Conservation (phyloP, 2,113 vertebrate species). For the Garra rufa region DNA sequence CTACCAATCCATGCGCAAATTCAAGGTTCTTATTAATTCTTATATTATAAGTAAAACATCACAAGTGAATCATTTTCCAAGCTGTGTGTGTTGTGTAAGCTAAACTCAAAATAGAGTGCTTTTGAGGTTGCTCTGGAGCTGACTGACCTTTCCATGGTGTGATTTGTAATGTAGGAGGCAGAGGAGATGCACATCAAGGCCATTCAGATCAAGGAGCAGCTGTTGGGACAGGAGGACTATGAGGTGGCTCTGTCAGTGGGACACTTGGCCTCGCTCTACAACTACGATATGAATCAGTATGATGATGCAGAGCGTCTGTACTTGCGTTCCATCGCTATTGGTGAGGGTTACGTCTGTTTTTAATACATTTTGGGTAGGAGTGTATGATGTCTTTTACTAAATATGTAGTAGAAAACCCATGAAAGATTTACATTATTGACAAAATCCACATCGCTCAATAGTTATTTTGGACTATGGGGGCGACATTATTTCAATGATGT, state of each 20-base stretch:
- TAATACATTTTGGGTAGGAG: background rate
- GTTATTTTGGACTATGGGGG: no score
- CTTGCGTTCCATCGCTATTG: constrained; percentile 96
- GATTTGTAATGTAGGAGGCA: constrained; percentile 82
- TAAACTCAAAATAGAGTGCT: background rate
- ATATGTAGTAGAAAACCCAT: no score
- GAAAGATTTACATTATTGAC: no score
- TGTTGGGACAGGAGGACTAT: constrained; percentile 97
- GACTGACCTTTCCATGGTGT: background rate
- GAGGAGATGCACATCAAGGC: constrained; percentile 99
- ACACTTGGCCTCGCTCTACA: constrained; percentile 96
- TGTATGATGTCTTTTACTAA: no score
- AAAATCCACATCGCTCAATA: no score
- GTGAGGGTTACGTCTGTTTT: constrained; percentile 69
- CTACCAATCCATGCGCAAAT: constrained; percentile 99
- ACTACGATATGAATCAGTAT: constrained; percentile 99
- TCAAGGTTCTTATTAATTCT: constrained; percentile 82
- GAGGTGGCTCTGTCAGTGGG: constrained; percentile 98
- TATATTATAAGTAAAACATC: background rate
- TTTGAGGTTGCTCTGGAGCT: background rate
- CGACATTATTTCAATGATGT: no score
- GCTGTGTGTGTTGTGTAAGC: background rate
- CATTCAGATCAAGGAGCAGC: constrained; percentile 98
- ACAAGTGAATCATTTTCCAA: constrained; percentile 3
- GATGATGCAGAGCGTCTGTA: constrained; percentile 98